Evolutionary conservation across 1,140 invertebrate genomes (phyloP).

Genomic region (Yoshiicerus persimilis): DNA sequence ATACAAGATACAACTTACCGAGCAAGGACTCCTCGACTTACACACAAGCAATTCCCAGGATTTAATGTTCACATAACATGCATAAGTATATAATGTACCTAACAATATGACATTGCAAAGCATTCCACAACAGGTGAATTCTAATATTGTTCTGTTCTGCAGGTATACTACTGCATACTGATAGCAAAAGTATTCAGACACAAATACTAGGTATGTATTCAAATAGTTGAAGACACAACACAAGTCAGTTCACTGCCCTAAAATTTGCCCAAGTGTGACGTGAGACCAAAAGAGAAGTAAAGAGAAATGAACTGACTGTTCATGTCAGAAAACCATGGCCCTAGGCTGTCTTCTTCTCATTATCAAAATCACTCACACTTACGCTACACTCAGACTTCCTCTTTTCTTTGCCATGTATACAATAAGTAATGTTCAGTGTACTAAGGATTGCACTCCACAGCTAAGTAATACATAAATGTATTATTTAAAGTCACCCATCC

Average conservation of each 20-base stretch:
- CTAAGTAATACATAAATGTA: background rate
- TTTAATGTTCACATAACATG: background rate
- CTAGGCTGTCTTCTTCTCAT: background rate
- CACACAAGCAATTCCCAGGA: background rate
- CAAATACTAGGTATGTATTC: background rate
- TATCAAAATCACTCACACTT: conserved; percentile 20
- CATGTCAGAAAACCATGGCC: background rate
- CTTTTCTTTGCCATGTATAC: background rate
- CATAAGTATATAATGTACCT: background rate
- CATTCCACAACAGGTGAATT: background rate
- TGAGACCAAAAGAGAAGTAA: background rate
- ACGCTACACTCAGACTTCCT: background rate
- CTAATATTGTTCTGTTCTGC: background rate
- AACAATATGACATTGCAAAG: background rate
- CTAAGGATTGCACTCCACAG: background rate
- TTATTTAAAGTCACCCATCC: background rate
- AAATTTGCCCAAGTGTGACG: conserved; percentile 18
- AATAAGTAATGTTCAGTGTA: background rate
- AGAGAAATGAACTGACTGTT: background rate
- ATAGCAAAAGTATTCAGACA: background rate
- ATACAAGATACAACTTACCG: too few relatives aligned
- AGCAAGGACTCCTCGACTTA: background rate
- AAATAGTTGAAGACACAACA: background rate
- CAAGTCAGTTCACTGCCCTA: conserved; percentile 14
- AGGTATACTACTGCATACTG: too few relatives aligned